Conservation (phyloP, 2,113 vertebrate genomes). For the Apistogramma diplotaenia region DNA sequence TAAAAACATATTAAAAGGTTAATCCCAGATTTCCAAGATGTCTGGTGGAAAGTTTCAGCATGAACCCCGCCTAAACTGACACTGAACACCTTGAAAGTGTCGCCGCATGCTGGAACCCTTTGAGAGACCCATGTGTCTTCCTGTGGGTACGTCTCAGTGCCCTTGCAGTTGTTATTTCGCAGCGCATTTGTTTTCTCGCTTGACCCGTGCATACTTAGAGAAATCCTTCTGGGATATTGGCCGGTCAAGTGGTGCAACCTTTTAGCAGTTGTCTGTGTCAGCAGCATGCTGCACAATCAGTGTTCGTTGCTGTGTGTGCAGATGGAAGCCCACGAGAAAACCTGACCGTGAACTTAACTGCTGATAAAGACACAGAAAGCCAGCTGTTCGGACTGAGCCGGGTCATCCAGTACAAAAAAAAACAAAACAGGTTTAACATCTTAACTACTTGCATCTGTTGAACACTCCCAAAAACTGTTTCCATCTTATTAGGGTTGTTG, state of each 20-base stretch:
- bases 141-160: background rate
- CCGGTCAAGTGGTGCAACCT: slow-evolving; percentile 38
- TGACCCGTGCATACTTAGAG: slow-evolving; percentile 21
- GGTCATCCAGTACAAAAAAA: background rate
- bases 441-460: slow-evolving; percentile 2
- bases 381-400: slow-evolving; percentile 24
- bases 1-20: background rate
- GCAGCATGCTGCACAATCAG: slow-evolving; percentile 38
- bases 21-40: background rate
- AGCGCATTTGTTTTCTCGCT: slow-evolving; percentile 20
- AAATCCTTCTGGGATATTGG: slow-evolving; percentile 39
- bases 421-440: background rate
- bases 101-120: background rate
- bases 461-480: background rate
- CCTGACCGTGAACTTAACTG: slow-evolving; percentile 41
- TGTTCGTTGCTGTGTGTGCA: slow-evolving; percentile 59
- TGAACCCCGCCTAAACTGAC: background rate
- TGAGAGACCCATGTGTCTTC: background rate
- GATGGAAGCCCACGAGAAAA: slow-evolving; percentile 45
- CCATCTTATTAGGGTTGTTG: background rate
- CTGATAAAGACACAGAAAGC: slow-evolving; percentile 45
- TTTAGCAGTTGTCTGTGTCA: slow-evolving; percentile 59
- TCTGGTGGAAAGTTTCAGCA: background rate
- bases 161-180: slow-evolving; percentile 23
- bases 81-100: background rate